A percentile compares a stretch with the other conserved stretches of the same genome.
These are phyloP conservation scores for Oceanodroma tethys DNA, from an alignment of 2,113 vertebrate species.

Conservation along the genomic window DNA sequence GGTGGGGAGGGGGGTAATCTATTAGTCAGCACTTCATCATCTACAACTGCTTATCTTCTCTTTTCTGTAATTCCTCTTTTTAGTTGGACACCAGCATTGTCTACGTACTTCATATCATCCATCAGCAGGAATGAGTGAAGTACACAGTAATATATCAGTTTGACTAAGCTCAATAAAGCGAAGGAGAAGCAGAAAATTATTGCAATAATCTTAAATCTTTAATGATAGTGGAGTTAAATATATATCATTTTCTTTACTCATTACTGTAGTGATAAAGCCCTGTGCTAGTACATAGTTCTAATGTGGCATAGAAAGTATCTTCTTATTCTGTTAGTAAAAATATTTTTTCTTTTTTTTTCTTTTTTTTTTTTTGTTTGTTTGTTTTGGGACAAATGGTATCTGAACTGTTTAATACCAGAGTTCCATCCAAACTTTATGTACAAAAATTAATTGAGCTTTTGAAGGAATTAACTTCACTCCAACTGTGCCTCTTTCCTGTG, in stretches of 20 bases:
- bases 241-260: slow-evolving; percentile 40
- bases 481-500: background rate
- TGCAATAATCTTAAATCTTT: slow-evolving; percentile 54
- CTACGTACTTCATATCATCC: background rate
- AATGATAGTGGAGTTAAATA: slow-evolving; percentile 22
- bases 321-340: background rate
- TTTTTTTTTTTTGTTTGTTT: background rate
- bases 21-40: slow-evolving; percentile 57
- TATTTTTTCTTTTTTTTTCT: background rate
- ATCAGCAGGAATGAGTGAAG: slow-evolving; percentile 46
- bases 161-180: slow-evolving; percentile 34
- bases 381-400: background rate
- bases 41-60: slow-evolving; percentile 48
- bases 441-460: background rate
- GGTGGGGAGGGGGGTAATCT: background rate
- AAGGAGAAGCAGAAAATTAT: slow-evolving; percentile 49
- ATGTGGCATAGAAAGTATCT: background rate
- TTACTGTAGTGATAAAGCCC: background rate
- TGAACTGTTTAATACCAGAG: background rate
- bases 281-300: background rate
- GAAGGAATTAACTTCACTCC: background rate
- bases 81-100: slow-evolving; percentile 35
- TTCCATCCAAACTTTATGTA: background rate
- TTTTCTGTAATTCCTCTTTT: slow-evolving; percentile 45
- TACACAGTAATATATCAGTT: slow-evolving; percentile 48